phyloP scores from a whole-genome alignment of 2,113 vertebrate genomes.

The Callorhinus ursinus region DNA sequence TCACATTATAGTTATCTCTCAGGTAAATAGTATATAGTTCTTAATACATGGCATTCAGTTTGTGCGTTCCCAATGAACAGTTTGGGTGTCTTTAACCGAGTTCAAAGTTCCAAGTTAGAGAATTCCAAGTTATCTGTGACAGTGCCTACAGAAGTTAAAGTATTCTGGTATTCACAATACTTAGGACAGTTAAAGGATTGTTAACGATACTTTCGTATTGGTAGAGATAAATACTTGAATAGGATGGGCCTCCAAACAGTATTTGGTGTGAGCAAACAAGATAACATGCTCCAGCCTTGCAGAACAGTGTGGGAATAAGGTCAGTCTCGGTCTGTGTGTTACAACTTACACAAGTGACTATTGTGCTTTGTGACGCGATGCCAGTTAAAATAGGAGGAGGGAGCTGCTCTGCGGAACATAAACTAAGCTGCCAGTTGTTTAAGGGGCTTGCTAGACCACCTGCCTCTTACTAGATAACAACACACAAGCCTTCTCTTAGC shows the following conservation, averaged over 20 bases:
- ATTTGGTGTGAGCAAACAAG: background rate
- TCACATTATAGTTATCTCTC: background rate
- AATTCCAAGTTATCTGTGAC: background rate
- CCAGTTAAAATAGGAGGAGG: constrained; percentile 28
- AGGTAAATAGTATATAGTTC: background rate
- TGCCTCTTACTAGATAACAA: constrained; percentile 28
- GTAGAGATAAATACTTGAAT: background rate
- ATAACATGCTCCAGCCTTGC: background rate
- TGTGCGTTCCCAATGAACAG: constrained; percentile 2
- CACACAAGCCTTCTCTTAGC: constrained; percentile 9
- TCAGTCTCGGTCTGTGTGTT: background rate
- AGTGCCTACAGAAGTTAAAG: background rate
- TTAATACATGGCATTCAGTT: background rate
- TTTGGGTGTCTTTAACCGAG: background rate
- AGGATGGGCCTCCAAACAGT: background rate
- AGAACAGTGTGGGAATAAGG: background rate
- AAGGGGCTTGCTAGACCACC: background rate
- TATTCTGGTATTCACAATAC: background rate
- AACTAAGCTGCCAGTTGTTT: constrained; percentile 44
- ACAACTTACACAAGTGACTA: constrained; percentile 30
- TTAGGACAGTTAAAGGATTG: constrained; percentile 16
- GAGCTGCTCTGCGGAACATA: constrained; percentile 36
- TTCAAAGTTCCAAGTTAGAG: background rate
- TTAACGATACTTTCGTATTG: background rate
- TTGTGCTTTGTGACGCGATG: background rate